Evolutionary conservation across 1,140 invertebrate species (phyloP), one percentile per base, ranked within the genome.

Genomic region (Bombus huntii): DNA sequence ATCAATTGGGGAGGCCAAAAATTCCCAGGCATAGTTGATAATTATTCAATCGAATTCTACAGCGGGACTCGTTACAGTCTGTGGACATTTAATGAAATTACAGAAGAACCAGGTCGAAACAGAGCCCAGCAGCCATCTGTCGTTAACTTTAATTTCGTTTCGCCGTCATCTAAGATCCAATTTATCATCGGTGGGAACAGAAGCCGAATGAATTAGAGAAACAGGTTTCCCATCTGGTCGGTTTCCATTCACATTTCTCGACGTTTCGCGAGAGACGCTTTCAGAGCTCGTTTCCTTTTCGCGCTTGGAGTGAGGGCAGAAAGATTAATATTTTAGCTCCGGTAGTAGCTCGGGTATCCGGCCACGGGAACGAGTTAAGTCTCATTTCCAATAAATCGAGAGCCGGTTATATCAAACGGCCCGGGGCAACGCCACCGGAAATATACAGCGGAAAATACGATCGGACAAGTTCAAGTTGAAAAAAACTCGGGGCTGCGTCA

Each of bases 261-360:
- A 28, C 57, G 47, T 53, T 53, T 53, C 47, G 25, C 25, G 57
- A 25, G 57, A 59, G 59, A 62, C 28, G 28, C 59, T 62, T 62
- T n/a, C 47, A 53, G 47, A 22, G 47, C 47, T 53, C 47, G 47
- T 53, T 53, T 22, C 47, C 47, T 53, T 53, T 22, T 53, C 47
- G 47, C 47, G 47, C 18, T 53, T 53, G 47, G 22, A 28, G 28
- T 47, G 47, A 53, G 47, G 18, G 15, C 5, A 1, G 44, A 22
- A n/a, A 62, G 66, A 84, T 80, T 84, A 84, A 84, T 80, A 84
- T 80, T 84, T 84, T 37, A 84, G 53, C 39, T 44, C 39, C 9
- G 39, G 5, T n/a, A 31, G 31, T 4, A 28, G 47, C 18, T 62
- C 10, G 37, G 12, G 65, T 37, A 44, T 71, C 72, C 47, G 57